phyloP scores from a whole-genome alignment of 2,797 vertebrate genomes.

The Enteromius fasciolatus region DNA sequence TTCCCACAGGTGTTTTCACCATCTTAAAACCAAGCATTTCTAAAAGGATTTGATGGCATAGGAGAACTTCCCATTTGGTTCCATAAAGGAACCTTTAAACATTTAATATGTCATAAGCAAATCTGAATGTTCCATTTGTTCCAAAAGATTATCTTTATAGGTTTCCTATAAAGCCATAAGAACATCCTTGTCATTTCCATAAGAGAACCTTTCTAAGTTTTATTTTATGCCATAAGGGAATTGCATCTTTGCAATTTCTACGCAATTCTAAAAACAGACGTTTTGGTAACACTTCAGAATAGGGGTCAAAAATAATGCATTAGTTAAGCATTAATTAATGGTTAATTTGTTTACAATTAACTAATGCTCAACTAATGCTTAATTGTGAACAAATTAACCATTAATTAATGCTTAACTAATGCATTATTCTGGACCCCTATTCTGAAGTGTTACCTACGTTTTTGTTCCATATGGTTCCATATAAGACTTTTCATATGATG shows the following conservation, averaged over 20 bases:
- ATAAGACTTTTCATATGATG: not conserved
- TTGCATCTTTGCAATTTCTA: not conserved
- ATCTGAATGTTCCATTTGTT: not conserved
- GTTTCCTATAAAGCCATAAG: not conserved
- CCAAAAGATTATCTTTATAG: not conserved
- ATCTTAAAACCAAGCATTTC: not conserved
- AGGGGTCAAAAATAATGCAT: too few species aligned
- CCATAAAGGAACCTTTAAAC: not conserved
- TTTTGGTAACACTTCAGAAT: too few species aligned
- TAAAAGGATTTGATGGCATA: not conserved
- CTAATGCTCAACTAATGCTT: too few species aligned
- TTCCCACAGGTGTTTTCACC: not conserved
- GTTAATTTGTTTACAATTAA: too few species aligned
- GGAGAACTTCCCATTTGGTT: not conserved
- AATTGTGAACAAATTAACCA: too few species aligned
- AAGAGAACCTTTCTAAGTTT: not conserved
- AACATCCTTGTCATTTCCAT: not conserved
- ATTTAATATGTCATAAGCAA: not conserved
- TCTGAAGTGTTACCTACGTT: too few species aligned
- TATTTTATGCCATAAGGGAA: not conserved
- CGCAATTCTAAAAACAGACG: not conserved
- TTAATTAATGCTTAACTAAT: too few species aligned
- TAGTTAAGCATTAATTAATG: too few species aligned
- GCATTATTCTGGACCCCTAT: too few species aligned
- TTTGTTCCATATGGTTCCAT: not conserved